Percentiles rank a stretch among this genome's conserved stretches.
Conservation (phyloP, 2,113 vertebrate genomes). For the Eira barbara region DNA sequence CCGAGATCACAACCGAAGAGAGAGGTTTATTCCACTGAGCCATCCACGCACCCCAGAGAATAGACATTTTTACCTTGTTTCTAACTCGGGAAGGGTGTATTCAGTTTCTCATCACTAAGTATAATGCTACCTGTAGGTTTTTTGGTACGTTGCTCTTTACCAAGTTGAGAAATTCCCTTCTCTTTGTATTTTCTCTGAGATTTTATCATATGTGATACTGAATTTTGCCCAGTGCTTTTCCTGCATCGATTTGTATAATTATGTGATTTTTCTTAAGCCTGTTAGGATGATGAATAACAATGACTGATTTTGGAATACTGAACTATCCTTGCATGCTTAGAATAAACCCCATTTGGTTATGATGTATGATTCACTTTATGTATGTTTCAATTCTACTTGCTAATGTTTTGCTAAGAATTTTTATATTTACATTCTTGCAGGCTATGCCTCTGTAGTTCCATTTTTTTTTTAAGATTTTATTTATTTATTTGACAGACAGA, state of each 20-base stretch:
- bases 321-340: neutral
- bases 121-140: neutral
- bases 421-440: neutral
- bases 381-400: neutral
- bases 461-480: no score
- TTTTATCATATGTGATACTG: neutral
- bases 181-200: neutral
- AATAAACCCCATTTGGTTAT: neutral
- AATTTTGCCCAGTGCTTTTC: neutral
- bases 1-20: no score
- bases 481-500: no score
- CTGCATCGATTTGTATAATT: neutral
- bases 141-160: neutral
- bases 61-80: neutral
- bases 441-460: neutral
- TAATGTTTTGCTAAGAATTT: neutral
- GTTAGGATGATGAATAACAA: neutral
- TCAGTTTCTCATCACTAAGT: neutral
- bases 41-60: no score
- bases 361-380: neutral
- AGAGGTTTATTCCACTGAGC: no score
- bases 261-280: neutral
- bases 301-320: neutral
- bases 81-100: neutral
- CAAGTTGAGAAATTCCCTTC: neutral